Evolutionary conservation across 2,888 invertebrate species (phyloP).

Genomic region (Drosophila vallismaia): DNA sequence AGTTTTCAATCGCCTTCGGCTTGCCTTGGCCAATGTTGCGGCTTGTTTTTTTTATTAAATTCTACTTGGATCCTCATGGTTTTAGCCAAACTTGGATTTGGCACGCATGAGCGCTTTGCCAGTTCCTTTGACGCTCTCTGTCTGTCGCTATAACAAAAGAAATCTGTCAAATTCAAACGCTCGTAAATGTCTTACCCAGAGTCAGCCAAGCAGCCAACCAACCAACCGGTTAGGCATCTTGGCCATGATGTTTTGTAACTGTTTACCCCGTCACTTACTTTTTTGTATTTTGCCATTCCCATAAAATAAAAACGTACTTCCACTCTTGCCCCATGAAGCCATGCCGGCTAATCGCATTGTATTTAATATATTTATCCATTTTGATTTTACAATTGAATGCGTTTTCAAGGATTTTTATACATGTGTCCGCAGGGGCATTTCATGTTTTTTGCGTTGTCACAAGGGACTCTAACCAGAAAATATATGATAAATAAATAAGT

Average conservation of each 20-base stretch:
- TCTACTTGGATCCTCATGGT: slow-evolving; percentile 28
- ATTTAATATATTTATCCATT: slow-evolving; percentile 44
- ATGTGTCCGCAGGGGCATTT: neutral
- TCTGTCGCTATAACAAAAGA: slow-evolving; percentile 72
- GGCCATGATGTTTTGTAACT: slow-evolving; percentile 51
- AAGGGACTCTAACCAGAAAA: neutral
- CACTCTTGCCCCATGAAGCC: slow-evolving; percentile 8
- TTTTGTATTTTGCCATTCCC: neutral
- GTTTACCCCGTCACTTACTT: slow-evolving; percentile 36
- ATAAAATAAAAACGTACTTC: neutral
- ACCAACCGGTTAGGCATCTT: slow-evolving; percentile 10
- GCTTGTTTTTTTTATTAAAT: slow-evolving; percentile 65
- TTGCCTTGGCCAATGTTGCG: slow-evolving; percentile 40
- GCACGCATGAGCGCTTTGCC: slow-evolving; percentile 59
- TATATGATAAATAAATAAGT: neutral
- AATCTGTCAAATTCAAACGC: slow-evolving; percentile 76
- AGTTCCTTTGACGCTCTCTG: slow-evolving; percentile 53
- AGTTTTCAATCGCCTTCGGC: slow-evolving; percentile 49
- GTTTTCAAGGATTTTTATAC: slow-evolving; percentile 25
- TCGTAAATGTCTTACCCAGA: slow-evolving; percentile 73
- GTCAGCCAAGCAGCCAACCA: neutral
- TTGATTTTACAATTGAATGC: slow-evolving; percentile 64
- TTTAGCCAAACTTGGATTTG: slow-evolving; percentile 44
- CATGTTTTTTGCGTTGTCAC: neutral
- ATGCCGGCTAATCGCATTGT: slow-evolving; percentile 64